Base-by-base conservation (phyloP, 2,113 vertebrate species). In the Salminus brasiliensis region DNA sequence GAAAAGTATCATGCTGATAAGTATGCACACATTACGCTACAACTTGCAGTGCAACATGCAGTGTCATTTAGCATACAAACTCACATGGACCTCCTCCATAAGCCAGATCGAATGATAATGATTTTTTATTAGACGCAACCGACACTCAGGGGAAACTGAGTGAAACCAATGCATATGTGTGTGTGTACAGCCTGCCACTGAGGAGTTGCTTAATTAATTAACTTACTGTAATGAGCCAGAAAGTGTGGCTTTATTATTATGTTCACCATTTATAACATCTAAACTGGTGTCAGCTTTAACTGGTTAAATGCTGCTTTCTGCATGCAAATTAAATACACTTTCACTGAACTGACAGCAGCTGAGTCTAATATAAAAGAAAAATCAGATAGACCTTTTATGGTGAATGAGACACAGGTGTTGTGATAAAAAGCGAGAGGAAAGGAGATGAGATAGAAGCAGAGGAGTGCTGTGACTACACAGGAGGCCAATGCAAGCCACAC, bases 131-230 rank as follows among this genome's bases (percentile, higher is more conserved):
- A 79, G 62, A 52, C 16, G 7, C n/a, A n/a, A 39, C 53, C 32
- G 45, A 72, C 23, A 45, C 69, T 36, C 49, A 1, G 36, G 63
- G 60, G 77, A 65, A 36, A 63, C 23, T 63, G 18, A 27, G 68
- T 72, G 41, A 30, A 65, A 72, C 30, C 49, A 67, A 39, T 69
- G 66, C 67, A 70, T 81, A 55, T 84, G 66, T 71, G 74, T 80
- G 3, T 32, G 8, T 47, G 8, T 72, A 83, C 82, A 75, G 82
- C 27, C 76, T 60, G 75, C 6, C 30, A 25, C 43, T 53, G 53
- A 79, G 30, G 59, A 72, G 53, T 75, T 43, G 47, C 55, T 60
- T 77, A 82, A 82, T 83, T 79, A 74, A 83, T 83, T 79, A 83
- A 76, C 65, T 82, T 63, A 27, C 52, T 30, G 47, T 67, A 74